These are phyloP conservation scores for Lamellibrachia satsuma DNA, from an alignment of 2,888 invertebrate species.

Conservation along the genomic window DNA sequence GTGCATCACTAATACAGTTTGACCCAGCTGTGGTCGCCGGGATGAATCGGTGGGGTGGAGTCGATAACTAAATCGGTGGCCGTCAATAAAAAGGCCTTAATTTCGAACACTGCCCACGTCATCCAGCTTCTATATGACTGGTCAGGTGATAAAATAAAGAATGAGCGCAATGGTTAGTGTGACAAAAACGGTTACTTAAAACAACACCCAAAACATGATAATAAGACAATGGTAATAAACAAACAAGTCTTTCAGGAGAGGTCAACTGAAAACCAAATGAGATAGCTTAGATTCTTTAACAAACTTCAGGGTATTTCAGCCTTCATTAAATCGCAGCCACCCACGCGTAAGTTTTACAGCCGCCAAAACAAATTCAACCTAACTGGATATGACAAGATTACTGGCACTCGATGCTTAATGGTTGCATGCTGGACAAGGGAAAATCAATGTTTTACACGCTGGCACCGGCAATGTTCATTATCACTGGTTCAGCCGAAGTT, in stretches of 20 bases:
- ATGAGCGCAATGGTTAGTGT: neutral
- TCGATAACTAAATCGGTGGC: no score
- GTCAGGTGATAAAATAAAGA: neutral
- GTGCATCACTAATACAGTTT: no score
- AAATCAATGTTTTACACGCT: neutral
- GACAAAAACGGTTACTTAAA: neutral
- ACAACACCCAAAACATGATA: neutral
- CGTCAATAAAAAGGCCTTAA: no score
- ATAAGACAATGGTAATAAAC: neutral
- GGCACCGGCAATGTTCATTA: slow-evolving; percentile 17
- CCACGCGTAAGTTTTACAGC: neutral
- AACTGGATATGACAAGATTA: slow-evolving; percentile 12
- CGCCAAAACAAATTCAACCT: slow-evolving; percentile 12
- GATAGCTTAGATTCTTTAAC: neutral
- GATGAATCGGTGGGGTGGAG: no score
- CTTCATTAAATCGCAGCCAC: neutral
- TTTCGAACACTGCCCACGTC: neutral
- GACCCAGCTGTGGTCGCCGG: no score
- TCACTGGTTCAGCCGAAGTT: neutral
- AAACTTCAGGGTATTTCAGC: neutral
- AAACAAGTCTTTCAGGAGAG: no score
- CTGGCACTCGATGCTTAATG: slow-evolving; percentile 3
- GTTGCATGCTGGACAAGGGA: neutral
- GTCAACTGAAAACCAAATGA: no score
- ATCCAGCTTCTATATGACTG: neutral